Evolutionary conservation across 2,888 invertebrate species (phyloP), one percentile per base, ranked within the genome.

Genomic region (Netelia melanura): DNA sequence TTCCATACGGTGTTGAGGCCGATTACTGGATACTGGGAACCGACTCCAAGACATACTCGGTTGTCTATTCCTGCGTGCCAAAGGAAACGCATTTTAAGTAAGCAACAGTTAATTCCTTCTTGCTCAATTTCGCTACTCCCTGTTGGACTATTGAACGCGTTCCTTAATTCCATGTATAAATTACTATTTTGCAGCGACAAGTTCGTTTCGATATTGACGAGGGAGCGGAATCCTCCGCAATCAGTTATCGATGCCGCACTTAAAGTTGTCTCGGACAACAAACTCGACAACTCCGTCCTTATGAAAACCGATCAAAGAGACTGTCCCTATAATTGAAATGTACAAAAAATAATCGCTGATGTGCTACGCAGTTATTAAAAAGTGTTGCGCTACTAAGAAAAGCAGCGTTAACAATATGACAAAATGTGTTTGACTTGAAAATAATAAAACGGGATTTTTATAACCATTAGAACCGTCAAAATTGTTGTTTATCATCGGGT

Each of bases 21-120:
- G 94, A 95, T 1, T 96, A 96, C 89, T 96, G 96, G 96, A 94
- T 97, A 0, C 89, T 96, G 21, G 95, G 94, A 52, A 96, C 96
- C 0, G 96, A 97, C 90, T 96, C 96, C 90, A 92, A 92, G 0
- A 93, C 93, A 14, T 96, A 95, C 88, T 93, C 96, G 0, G 94
- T 96, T 0, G 95, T 96, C 9, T 96, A 96, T 94, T 95, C 95
- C 38, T 97, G 17, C 17, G 96, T 88, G 91, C 89, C 0, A 94
- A 95, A 86, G 91, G 95, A 65, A 94, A 95, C 44, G 17, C 0
- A 17, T 85, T 95, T 95, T 81, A 95, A 95, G 93, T 93, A 88
- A 87, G 85, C 78, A 10, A 61, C 43, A 3, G 54, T 21, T 30
- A 30, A 3, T 30, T 14, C 44, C 48, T 62, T 52, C 30, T 25